Conservation (phyloP, 2,888 invertebrate species). For the Aelia acuminata region DNA sequence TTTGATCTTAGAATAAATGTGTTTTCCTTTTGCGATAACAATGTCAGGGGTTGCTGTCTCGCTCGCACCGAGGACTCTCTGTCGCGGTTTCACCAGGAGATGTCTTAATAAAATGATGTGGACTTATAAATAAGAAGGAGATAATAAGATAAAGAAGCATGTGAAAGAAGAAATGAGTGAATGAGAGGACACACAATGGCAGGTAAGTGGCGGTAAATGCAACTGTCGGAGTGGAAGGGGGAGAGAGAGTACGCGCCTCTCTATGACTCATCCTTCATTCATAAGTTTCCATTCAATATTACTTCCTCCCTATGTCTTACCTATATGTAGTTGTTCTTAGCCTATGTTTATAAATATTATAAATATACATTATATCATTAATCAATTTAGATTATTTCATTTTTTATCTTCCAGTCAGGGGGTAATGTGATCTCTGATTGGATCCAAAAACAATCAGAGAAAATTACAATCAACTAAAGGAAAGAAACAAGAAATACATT, state of each 20-base stretch:
- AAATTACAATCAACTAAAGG: no score
- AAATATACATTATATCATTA: no score
- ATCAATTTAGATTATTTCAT: no score
- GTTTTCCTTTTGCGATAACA: not conserved
- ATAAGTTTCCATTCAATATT: slow-evolving; percentile 7
- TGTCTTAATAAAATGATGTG: not conserved
- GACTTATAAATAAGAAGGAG: not conserved
- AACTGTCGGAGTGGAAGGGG: not conserved
- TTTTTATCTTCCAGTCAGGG: no score
- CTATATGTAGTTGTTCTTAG: no score
- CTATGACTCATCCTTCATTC: slow-evolving; percentile 46
- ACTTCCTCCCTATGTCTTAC: not conserved
- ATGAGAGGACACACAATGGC: slow-evolving; percentile 18
- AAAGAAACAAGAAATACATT: no score
- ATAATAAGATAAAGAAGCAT: not conserved
- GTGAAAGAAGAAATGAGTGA: slow-evolving; percentile 34
- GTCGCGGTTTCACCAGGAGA: not conserved
- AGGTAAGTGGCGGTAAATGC: slow-evolving; percentile 36
- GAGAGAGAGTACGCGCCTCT: not conserved
- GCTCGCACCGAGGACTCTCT: not conserved
- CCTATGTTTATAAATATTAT: no score
- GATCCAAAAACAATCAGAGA: no score
- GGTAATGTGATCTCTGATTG: no score
- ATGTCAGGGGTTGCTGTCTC: not conserved
- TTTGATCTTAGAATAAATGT: no score